Evolutionary conservation across 2,113 vertebrate genomes (phyloP), one percentile per base, ranked within the genome.

Genomic region (Coptodon rendalli): DNA sequence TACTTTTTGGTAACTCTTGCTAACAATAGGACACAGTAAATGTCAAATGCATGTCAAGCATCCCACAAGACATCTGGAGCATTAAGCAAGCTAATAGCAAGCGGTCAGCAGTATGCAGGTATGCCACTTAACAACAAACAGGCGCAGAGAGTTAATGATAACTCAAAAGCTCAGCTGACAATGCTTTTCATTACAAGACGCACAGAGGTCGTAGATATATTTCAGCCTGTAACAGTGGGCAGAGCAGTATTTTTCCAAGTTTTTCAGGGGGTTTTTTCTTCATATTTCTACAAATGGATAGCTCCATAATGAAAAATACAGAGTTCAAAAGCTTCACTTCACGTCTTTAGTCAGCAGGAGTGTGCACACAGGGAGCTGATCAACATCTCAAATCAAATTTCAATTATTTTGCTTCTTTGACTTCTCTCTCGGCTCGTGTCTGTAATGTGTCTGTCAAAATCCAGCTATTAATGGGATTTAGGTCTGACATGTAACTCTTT

Each of bases 121-220:
- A 71, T 24, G 38, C 16, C 38, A 10, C 66, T 71, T 71, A 45
- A 48, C n/a, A 43, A 71, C 66, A 71, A 71, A 71, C n/a, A 24
- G 7, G 7, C 0, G 22, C 1, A 45, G 66, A 24, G 66, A 73
- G 66, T 45, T 10, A 27, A 73, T 73, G 66, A 73, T 24, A 43
- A 24, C 38, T 27, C 38, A 16, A 16, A 73, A 73, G 38, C 66
- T 27, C 66, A 43, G 12, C 66, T 43, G 12, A 43, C 66, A 24
- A 0, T 71, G 38, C 19, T 22, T 66, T 66, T 78, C 6, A 31
- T 12, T 50, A n/a, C 16, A 78, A 50, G 14, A 31, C 0, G 4
- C 16, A 8, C 0, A 31, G 24, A 50, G 24, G 24, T 12, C 0
- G 19, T n/a, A n/a, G 16, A 31, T 31, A 78, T n/a, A 6, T 52